Percentiles rank a stretch among this genome's conserved stretches.
Evolutionary conservation across 2,113 vertebrate genomes (phyloP).

Genomic region (Osmerus eperlanus): DNA sequence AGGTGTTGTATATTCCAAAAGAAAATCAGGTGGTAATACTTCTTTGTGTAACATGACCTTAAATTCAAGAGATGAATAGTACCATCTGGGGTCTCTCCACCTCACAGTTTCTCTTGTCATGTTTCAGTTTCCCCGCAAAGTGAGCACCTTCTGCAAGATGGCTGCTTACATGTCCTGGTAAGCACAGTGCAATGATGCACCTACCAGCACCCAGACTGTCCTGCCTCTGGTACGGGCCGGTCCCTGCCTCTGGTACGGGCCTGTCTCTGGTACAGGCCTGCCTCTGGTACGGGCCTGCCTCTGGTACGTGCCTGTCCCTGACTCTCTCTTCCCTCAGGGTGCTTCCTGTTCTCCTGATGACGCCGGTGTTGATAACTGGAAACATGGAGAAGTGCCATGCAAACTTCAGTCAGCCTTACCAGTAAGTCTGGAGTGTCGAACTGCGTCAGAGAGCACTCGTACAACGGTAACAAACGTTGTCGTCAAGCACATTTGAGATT

Average conservation of each 20-base stretch:
- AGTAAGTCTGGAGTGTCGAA: conserved; percentile 63
- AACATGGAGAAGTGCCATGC: conserved; percentile 74
- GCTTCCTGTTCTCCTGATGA: conserved; percentile 79
- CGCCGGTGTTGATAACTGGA: conserved; percentile 78
- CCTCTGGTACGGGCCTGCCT: neutral
- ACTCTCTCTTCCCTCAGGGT: conserved; percentile 58
- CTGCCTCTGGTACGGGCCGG: neutral
- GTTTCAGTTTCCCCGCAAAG: no score
- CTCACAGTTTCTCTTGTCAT: no score
- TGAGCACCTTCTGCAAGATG: no score
- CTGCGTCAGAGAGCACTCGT: neutral
- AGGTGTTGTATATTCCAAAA: neutral
- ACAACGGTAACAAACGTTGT: neutral
- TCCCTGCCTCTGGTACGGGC: neutral
- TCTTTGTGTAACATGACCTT: neutral
- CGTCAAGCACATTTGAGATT: neutral
- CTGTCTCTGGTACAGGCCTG: neutral
- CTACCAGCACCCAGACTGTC: neutral
- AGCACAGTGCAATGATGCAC: no score
- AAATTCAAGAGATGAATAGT: no score
- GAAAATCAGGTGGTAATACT: neutral
- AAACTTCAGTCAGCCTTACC: conserved; percentile 80
- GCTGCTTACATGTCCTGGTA: no score
- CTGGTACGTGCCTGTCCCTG: neutral
- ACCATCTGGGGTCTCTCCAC: no score